Conservation (phyloP, 2,113 vertebrate species). For the Heterotilapia buettikoferi region DNA sequence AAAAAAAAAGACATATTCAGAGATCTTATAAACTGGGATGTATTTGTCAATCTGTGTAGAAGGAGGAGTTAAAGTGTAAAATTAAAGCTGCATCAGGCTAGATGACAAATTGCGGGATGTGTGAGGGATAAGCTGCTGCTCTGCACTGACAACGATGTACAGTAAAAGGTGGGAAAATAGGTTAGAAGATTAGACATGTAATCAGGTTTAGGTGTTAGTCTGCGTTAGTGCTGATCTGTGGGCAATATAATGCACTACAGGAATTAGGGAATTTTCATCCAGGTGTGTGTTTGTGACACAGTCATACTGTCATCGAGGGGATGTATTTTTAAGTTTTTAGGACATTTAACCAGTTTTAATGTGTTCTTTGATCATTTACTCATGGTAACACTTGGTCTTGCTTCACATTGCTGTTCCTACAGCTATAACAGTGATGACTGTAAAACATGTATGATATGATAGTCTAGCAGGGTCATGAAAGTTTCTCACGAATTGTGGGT, state of each 20-base stretch:
- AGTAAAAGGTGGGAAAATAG: not conserved
- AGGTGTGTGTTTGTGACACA: not conserved
- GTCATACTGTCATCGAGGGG: not conserved
- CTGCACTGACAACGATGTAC: not conserved
- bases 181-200: conserved; percentile 24
- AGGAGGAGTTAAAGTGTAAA: not conserved
- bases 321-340: not conserved
- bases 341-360: conserved; percentile 1
- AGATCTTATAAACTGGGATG: conserved; percentile 3
- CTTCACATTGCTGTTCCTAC: not conserved
- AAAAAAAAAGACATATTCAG: conserved; percentile 1
- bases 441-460: not conserved
- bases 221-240: not conserved
- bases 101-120: not conserved
- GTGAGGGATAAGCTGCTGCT: not conserved
- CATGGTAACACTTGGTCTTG: not conserved
- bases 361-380: not conserved
- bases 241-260: not conserved
- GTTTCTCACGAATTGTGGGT: not conserved
- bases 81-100: conserved; percentile 5
- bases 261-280: not conserved
- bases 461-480: not conserved
- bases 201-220: conserved; percentile 18
- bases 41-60: conserved; percentile 15
- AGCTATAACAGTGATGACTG: not conserved